Conservation (phyloP, 2,797 vertebrate species). For the Acomys russatus region DNA sequence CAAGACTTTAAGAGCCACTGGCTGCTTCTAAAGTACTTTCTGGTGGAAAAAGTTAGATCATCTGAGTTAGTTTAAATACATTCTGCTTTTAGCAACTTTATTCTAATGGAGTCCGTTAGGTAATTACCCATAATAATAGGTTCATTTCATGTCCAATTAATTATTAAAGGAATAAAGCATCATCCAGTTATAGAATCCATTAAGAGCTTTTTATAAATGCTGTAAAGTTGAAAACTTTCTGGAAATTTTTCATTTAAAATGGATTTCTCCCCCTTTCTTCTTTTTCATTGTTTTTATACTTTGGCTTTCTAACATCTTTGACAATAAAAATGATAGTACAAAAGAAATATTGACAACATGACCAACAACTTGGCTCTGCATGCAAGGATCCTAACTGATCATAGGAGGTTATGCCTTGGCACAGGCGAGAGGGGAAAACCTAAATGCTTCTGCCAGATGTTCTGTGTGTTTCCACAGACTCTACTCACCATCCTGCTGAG, state of each 20-base stretch:
- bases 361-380: not conserved
- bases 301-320: constrained; percentile 24
- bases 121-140: constrained; percentile 62
- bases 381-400: constrained; percentile 44
- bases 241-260: not conserved
- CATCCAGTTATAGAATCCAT: constrained; percentile 30
- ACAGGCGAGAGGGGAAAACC: constrained; percentile 55
- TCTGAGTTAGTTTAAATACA: constrained; percentile 2
- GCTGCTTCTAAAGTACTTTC: constrained; percentile 39
- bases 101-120: constrained; percentile 66
- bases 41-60: not conserved
- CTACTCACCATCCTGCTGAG: not conserved
- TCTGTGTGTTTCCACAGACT: constrained; percentile 1
- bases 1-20: not conserved
- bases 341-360: constrained; percentile 31
- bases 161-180: constrained; percentile 65
- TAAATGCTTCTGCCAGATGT: constrained; percentile 73
- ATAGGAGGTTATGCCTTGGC: constrained; percentile 29
- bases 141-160: constrained; percentile 63
- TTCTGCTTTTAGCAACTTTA: constrained; percentile 63
- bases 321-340: constrained; percentile 34
- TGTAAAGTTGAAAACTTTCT: constrained; percentile 50
- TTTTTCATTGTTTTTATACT: not conserved
- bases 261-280: not conserved
- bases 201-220: constrained; percentile 65